A percentile compares a stretch with the other conserved stretches of the same genome.
Evolutionary conservation across 37 sponge, comb jelly and placozoan genomes (phyloP).

Genomic region (Haliclona indistincta): DNA sequence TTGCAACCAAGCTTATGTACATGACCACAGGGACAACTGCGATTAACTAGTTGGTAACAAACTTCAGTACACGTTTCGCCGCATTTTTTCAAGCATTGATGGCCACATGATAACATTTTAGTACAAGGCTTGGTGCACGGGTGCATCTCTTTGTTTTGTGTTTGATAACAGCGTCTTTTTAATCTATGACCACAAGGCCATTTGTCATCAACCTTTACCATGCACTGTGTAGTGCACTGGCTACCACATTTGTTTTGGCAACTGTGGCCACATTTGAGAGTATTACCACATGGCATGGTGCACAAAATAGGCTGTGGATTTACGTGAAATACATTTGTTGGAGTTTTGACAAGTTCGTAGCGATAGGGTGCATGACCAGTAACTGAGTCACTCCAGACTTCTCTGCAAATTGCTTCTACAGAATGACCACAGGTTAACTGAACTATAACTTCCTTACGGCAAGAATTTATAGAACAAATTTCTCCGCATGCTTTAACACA

Average conservation of each 20-base stretch:
- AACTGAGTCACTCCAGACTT: too few species aligned
- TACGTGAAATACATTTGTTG: too few species aligned
- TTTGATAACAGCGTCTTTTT: slow-evolving; percentile 10
- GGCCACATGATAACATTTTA: slow-evolving; percentile 60
- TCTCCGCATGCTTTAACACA: too few species aligned
- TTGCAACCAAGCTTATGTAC: slow-evolving; percentile 1
- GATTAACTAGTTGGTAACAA: not conserved
- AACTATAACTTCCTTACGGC: too few species aligned
- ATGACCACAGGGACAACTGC: slow-evolving; percentile 39
- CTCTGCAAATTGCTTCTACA: too few species aligned
- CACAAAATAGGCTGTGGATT: too few species aligned
- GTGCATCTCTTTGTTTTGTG: not conserved
- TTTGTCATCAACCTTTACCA: slow-evolving; percentile 3
- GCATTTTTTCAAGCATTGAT: slow-evolving; percentile 45
- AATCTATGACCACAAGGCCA: slow-evolving; percentile 63
- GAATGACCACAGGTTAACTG: too few species aligned
- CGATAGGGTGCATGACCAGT: too few species aligned
- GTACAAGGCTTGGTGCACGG: slow-evolving; percentile 31
- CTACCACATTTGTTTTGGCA: slow-evolving; percentile 1
- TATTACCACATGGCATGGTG: too few species aligned
- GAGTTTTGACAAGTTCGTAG: too few species aligned
- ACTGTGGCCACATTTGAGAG: not conserved
- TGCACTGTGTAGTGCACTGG: not conserved
- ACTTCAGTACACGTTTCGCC: too few species aligned
- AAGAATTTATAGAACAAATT: too few species aligned